phyloP scores from a whole-genome alignment of 2,113 vertebrate species.

The Charadrius vociferus region DNA sequence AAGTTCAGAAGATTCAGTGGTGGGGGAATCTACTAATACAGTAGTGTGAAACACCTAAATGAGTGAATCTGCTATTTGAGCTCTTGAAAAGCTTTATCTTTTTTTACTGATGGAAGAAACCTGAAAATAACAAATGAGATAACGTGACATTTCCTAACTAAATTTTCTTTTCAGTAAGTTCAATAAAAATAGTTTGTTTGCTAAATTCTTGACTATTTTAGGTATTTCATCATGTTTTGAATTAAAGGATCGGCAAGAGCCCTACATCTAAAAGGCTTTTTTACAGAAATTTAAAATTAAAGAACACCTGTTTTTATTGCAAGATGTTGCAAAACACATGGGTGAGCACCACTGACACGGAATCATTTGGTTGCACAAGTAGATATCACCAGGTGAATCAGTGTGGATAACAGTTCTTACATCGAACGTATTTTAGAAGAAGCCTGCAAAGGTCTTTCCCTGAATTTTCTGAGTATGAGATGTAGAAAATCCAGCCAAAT shows the following conservation, averaged over 20 bases:
- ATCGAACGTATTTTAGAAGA: not conserved
- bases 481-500: not conserved
- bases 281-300: not conserved
- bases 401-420: not conserved
- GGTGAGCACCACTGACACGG: not conserved
- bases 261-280: not conserved
- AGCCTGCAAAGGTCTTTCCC: not conserved
- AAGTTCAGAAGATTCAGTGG: not conserved
- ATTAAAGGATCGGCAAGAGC: not conserved
- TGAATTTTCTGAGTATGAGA: not conserved
- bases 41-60: not conserved
- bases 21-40: not conserved
- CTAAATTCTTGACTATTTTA: not conserved
- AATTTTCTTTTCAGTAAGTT: not conserved
- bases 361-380: not conserved
- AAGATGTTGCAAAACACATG: not conserved
- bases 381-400: not conserved
- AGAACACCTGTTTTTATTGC: not conserved
- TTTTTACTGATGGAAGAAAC: not conserved
- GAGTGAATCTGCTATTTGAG: not conserved
- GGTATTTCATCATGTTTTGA: not conserved
- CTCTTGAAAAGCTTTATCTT: not conserved
- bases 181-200: not conserved
- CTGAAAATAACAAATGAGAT: not conserved
- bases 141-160: not conserved